Conservation (phyloP, 2,797 vertebrate species). For the Malurus splendens region DNA sequence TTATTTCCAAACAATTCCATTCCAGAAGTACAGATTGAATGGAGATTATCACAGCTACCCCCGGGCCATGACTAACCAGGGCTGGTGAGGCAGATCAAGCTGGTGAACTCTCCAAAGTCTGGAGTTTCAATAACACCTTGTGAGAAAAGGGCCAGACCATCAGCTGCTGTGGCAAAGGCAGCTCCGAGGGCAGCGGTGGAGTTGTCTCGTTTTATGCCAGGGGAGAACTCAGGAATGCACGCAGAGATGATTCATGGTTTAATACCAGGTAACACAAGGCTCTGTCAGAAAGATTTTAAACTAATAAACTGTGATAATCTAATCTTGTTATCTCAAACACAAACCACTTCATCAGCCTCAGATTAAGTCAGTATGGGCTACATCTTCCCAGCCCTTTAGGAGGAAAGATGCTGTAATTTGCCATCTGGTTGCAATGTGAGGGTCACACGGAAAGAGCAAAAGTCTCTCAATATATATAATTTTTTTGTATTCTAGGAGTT, state of each 20-base stretch:
- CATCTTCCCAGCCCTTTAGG: slow-evolving; percentile 17
- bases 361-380: slow-evolving; percentile 59
- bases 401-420: slow-evolving; percentile 40
- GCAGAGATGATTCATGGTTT: slow-evolving; percentile 46
- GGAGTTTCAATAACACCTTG: background rate
- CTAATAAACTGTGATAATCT: slow-evolving; percentile 60
- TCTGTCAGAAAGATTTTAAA: slow-evolving; percentile 60
- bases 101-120: slow-evolving; percentile 16
- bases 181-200: background rate
- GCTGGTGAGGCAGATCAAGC: background rate
- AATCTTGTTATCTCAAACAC: slow-evolving; percentile 57
- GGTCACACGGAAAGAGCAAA: slow-evolving; percentile 28
- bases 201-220: background rate
- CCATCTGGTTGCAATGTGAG: slow-evolving; percentile 58
- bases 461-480: background rate
- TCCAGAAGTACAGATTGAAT: slow-evolving; percentile 34
- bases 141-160: slow-evolving; percentile 37
- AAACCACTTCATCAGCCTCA: slow-evolving; percentile 58
- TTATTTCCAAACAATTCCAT: slow-evolving; percentile 47
- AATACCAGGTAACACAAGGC: slow-evolving; percentile 48
- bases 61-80: slow-evolving; percentile 35
- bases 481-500: slow-evolving; percentile 32
- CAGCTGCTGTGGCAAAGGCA: background rate
- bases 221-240: background rate
- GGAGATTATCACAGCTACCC: slow-evolving; percentile 33